Percentiles rank a stretch among this genome's conserved stretches.
phyloP scores from a whole-genome alignment of 2,888 invertebrate species.

The Cheilosia grossa region DNA sequence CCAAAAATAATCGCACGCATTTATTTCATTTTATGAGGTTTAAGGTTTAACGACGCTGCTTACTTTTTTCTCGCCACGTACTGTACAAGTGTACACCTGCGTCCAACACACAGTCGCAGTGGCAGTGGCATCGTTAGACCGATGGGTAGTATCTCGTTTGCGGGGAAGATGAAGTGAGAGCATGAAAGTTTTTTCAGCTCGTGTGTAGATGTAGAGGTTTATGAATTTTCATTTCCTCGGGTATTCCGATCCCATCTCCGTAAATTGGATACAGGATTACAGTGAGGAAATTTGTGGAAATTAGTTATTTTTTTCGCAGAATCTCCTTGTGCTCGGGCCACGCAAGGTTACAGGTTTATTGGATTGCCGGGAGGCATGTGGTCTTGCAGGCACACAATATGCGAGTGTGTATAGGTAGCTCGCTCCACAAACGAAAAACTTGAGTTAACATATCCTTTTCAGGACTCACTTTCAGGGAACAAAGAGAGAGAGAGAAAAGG shows the following conservation, averaged over 20 bases:
- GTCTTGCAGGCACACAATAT: constrained; percentile 49
- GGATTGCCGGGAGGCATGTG: constrained; percentile 65
- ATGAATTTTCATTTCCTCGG: constrained; percentile 75
- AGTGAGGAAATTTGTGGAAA: constrained; percentile 74
- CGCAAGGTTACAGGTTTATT: constrained; percentile 63
- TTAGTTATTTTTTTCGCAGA: constrained; percentile 62
- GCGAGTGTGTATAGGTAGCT: constrained; percentile 22
- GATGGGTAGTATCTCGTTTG: constrained; percentile 6
- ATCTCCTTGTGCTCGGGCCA: constrained; percentile 10
- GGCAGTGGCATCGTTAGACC: constrained; percentile 10
- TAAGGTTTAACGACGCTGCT: constrained; percentile 65
- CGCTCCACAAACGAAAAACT: constrained; percentile 40
- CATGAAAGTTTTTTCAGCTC: constrained; percentile 32
- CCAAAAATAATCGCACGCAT: constrained; percentile 75
- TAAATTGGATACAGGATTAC: constrained; percentile 75
- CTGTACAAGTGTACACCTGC: constrained; percentile 46
- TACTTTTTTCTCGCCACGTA: constrained; percentile 40
- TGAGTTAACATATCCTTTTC: constrained; percentile 69
- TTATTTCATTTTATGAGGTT: constrained; percentile 75
- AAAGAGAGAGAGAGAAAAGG: background rate
- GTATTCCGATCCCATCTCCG: constrained; percentile 72
- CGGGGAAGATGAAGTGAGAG: constrained; percentile 8
- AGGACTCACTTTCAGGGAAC: constrained; percentile 35
- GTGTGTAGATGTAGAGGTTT: constrained; percentile 48
- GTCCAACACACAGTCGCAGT: constrained; percentile 39